A percentile compares a stretch with the other conserved stretches of the same genome.
Evolutionary conservation across 2,888 invertebrate genomes (phyloP).

Genomic region (Agrochola circellaris): DNA sequence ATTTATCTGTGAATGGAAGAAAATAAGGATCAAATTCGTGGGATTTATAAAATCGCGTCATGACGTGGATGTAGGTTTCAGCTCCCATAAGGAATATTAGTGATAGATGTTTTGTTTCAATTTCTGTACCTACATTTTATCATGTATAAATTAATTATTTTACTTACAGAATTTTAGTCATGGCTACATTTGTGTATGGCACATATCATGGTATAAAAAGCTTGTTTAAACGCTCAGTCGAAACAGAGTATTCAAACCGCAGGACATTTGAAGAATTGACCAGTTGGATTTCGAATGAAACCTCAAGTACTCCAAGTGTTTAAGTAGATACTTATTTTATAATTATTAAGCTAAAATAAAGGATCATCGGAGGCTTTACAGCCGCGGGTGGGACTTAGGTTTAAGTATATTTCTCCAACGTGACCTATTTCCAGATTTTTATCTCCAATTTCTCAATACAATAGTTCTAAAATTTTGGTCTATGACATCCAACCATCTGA

Average conservation of each 20-base stretch:
- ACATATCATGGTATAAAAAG: slow-evolving; percentile 15
- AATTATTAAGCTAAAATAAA: background rate
- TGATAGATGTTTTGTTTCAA: background rate
- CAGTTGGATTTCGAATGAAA: slow-evolving; percentile 25
- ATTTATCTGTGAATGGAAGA: background rate
- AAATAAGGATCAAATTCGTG: background rate
- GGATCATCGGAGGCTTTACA: background rate
- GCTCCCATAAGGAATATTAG: background rate
- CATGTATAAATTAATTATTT: background rate
- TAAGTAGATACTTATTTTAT: slow-evolving; percentile 3
- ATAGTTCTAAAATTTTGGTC: background rate
- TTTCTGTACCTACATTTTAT: background rate
- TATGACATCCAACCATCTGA: background rate
- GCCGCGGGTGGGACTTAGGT: background rate
- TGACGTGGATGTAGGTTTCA: slow-evolving; percentile 16
- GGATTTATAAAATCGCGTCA: background rate
- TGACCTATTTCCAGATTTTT: background rate
- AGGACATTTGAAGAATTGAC: slow-evolving; percentile 11
- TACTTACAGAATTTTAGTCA: slow-evolving; percentile 8
- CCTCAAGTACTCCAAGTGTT: background rate
- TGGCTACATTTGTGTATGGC: background rate
- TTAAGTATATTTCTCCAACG: background rate
- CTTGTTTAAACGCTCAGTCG: slow-evolving; percentile 20
- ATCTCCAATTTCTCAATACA: background rate
- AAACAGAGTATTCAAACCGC: background rate